A percentile compares a stretch with the other conserved stretches of the same genome.
phyloP scores from a whole-genome alignment of 2,113 vertebrate species.

The Gulo gulo region DNA sequence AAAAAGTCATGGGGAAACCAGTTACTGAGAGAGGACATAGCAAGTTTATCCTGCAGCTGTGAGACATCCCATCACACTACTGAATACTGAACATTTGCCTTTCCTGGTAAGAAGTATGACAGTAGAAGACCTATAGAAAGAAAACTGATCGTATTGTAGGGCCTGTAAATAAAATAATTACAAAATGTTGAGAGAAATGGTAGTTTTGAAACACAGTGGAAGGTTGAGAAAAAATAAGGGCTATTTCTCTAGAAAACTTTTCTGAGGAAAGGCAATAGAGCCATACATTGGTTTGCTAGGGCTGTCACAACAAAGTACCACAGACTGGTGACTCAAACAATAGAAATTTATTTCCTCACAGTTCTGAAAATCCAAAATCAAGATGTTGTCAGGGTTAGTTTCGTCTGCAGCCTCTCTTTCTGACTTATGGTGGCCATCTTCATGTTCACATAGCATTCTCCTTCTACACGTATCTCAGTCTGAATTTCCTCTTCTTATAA shows the following conservation, averaged over 20 bases:
- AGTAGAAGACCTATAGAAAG: background rate
- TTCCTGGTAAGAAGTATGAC: background rate
- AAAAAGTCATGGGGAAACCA: background rate
- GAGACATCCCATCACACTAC: background rate
- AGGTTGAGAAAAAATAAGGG: background rate
- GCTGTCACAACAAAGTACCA: background rate
- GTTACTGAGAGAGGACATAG: background rate
- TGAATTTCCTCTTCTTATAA: background rate
- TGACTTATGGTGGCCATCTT: background rate
- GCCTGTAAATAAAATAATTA: slow-evolving; percentile 7
- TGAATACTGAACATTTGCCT: background rate
- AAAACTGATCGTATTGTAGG: background rate
- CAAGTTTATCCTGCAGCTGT: background rate
- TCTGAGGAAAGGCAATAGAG: background rate
- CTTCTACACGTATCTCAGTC: background rate
- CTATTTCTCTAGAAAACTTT: background rate
- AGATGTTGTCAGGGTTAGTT: background rate
- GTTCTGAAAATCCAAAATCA: background rate
- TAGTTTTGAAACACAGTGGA: background rate
- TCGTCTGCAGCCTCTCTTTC: background rate
- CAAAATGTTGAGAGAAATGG: background rate
- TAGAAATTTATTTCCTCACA: background rate
- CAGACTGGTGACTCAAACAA: background rate
- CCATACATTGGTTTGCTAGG: background rate
- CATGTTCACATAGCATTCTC: background rate